These are phyloP conservation scores for Glareola pratincola DNA, from an alignment of 2,113 vertebrate species.

Conservation along the genomic window DNA sequence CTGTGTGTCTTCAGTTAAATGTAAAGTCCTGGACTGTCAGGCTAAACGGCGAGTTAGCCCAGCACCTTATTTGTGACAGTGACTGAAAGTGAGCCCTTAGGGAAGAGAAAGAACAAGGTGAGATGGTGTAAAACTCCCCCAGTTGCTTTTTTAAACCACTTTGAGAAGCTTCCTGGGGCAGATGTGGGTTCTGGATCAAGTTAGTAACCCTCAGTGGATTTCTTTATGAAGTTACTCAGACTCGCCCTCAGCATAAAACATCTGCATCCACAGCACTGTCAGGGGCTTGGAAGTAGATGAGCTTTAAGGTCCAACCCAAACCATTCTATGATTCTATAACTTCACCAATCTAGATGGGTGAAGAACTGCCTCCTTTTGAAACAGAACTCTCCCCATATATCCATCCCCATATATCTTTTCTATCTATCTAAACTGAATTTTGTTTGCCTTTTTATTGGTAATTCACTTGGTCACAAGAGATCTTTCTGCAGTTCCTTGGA, in stretches of 20 bases:
- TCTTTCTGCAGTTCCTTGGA: background rate
- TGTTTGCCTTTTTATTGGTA: background rate
- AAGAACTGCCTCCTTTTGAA: background rate
- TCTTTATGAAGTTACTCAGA: background rate
- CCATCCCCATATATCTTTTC: accelerated
- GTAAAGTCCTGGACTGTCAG: background rate
- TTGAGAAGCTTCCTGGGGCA: background rate
- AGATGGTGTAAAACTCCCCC: background rate
- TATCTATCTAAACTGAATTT: background rate
- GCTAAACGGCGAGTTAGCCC: background rate
- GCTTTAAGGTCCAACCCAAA: background rate
- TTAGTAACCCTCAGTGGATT: background rate
- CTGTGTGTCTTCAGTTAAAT: background rate
- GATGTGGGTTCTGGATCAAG: background rate
- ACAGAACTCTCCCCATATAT: accelerated
- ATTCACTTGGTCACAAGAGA: background rate
- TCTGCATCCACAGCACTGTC: background rate
- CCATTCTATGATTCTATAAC: background rate
- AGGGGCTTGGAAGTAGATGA: background rate
- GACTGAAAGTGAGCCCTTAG: background rate
- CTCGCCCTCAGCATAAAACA: background rate
- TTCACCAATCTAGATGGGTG: accelerated
- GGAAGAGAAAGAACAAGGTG: background rate
- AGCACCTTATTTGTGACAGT: background rate
- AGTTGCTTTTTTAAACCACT: background rate